Conservation (phyloP, 2,888 invertebrate genomes). For the Melanchra persicariae region DNA sequence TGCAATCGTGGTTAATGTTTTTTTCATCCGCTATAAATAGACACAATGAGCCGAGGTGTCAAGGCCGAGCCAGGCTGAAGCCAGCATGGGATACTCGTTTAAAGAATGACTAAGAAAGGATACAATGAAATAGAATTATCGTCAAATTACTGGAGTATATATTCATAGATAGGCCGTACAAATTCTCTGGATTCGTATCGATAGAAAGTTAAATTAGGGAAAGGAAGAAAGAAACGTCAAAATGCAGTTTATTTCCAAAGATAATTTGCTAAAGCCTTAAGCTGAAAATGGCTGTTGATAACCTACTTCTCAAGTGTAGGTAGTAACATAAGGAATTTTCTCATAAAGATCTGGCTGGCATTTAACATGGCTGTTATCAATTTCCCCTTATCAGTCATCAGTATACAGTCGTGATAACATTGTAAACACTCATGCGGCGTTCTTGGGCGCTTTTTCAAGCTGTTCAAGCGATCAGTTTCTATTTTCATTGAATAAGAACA, state of each 20-base stretch:
- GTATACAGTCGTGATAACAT: slow-evolving; percentile 77
- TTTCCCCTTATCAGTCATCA: slow-evolving; percentile 75
- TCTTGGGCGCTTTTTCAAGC: slow-evolving; percentile 30
- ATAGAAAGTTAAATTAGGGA: too few relatives aligned
- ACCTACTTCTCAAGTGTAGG: too few relatives aligned
- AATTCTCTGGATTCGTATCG: too few relatives aligned
- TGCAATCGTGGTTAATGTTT: slow-evolving; percentile 51
- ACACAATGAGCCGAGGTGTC: slow-evolving; percentile 62
- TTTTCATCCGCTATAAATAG: slow-evolving; percentile 64
- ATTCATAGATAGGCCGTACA: too few relatives aligned
- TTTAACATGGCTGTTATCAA: slow-evolving; percentile 51
- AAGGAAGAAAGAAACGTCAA: too few relatives aligned
- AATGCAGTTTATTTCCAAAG: too few relatives aligned
- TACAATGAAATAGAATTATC: background rate
- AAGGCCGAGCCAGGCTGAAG: slow-evolving; percentile 56
- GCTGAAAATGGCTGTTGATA: too few relatives aligned
- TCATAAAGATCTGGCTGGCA: slow-evolving; percentile 2
- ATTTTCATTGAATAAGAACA: slow-evolving; percentile 22
- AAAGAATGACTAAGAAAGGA: background rate
- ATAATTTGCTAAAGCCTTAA: too few relatives aligned
- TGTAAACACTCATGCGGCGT: slow-evolving; percentile 75
- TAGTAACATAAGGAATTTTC: slow-evolving; percentile 4
- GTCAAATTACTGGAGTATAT: background rate
- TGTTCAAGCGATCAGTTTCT: slow-evolving; percentile 54
- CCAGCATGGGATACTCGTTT: slow-evolving; percentile 25